Conservation (phyloP, 2,888 invertebrate species). For the Orchestes rusci region DNA sequence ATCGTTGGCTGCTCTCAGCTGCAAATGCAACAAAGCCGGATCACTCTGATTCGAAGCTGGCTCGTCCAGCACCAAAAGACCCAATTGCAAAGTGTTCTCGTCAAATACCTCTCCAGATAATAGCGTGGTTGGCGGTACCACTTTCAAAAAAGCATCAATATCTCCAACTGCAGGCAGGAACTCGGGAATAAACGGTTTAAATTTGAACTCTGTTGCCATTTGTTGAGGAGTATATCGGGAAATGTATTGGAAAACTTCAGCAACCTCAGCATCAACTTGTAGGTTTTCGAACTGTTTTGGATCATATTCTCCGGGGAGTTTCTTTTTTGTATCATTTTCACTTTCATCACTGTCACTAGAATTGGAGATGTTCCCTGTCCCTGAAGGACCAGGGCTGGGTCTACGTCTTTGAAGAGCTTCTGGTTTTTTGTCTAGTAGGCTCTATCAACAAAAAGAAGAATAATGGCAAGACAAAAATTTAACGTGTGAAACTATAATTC, state of each 20-base stretch:
- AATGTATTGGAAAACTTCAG: constrained; percentile 90
- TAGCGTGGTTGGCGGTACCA: constrained; percentile 68
- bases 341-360: constrained; percentile 35
- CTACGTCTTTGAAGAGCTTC: constrained; percentile 16
- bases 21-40: constrained; percentile 86
- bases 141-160: constrained; percentile 96
- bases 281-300: constrained; percentile 78
- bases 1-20: constrained; percentile 67
- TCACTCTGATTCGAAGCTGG: constrained; percentile 94
- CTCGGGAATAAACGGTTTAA: constrained; percentile 93
- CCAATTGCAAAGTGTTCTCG: constrained; percentile 43
- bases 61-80: constrained; percentile 83
- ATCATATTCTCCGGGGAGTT: constrained; percentile 58
- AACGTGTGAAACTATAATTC: no score
- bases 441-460: constrained; percentile 1
- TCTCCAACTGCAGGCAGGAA: constrained; percentile 98
- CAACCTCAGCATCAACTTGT: constrained; percentile 74
- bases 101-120: constrained; percentile 35
- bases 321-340: constrained; percentile 34
- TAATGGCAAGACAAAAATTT: neutral
- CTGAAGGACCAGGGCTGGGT: constrained; percentile 18
- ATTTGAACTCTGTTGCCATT: constrained; percentile 80
- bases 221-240: constrained; percentile 86
- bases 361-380: constrained; percentile 7
- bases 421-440: constrained; percentile 12